Evolutionary conservation across 2,888 invertebrate species (phyloP).

Genomic region (Apamea anceps): DNA sequence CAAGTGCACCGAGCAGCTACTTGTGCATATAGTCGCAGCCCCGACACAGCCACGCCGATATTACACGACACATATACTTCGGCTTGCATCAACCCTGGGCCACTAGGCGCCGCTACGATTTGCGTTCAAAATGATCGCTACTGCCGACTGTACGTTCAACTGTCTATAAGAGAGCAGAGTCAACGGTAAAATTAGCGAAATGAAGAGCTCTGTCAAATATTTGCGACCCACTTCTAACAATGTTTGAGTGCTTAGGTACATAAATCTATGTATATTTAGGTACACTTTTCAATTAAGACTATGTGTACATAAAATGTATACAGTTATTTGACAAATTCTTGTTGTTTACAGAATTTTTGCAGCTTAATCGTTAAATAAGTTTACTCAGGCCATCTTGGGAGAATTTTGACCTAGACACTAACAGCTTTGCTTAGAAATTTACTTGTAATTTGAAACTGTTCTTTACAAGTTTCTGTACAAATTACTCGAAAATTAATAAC

Average conservation of each 20-base stretch:
- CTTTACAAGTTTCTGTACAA: slow-evolving; percentile 31
- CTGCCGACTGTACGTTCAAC: slow-evolving; percentile 8
- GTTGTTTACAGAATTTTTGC: slow-evolving; percentile 19
- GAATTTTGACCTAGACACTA: slow-evolving; percentile 36
- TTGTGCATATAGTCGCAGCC: slow-evolving; percentile 36
- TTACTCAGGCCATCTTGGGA: slow-evolving; percentile 32
- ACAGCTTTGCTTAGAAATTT: slow-evolving; percentile 36
- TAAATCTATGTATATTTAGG: slow-evolving; percentile 44
- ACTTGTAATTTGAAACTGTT: slow-evolving; percentile 36
- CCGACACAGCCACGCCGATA: slow-evolving; percentile 14
- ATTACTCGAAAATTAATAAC: slow-evolving; percentile 12
- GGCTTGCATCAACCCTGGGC: neutral
- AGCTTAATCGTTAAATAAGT: slow-evolving; percentile 37
- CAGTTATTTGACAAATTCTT: slow-evolving; percentile 41
- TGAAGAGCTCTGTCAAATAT: slow-evolving; percentile 66
- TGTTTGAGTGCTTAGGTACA: slow-evolving; percentile 57
- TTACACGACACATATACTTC: slow-evolving; percentile 17
- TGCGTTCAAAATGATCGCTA: slow-evolving; percentile 1
- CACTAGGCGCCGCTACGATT: neutral
- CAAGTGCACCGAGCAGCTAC: slow-evolving; percentile 74
- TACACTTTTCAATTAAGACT: slow-evolving; percentile 61
- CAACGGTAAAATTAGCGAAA: slow-evolving; percentile 65
- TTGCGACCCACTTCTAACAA: slow-evolving; percentile 61
- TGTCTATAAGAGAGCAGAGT: slow-evolving; percentile 52
- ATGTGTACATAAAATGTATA: slow-evolving; percentile 40